Conservation (phyloP, 2,888 invertebrate genomes). For the Tetropium fuscum region DNA sequence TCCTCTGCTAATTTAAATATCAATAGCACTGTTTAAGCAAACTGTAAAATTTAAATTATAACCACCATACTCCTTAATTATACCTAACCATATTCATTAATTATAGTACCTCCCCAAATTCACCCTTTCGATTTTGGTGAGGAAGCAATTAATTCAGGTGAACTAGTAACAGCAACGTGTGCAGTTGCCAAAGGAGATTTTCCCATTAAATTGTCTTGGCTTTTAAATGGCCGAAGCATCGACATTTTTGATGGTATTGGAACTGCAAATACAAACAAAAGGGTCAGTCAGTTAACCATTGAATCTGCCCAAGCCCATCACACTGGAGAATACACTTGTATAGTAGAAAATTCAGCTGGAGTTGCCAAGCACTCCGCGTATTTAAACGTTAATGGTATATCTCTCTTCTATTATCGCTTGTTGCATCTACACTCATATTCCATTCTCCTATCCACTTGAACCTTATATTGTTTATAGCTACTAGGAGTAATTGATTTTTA, state of each 20-base stretch:
- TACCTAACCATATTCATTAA: conserved; percentile 23
- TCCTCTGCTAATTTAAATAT: conserved; percentile 74
- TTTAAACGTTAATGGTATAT: conserved; percentile 78
- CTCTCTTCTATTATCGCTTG: not conserved
- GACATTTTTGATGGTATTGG: conserved; percentile 58
- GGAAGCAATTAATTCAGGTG: conserved; percentile 71
- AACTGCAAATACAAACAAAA: conserved; percentile 63
- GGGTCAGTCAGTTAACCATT: conserved; percentile 68
- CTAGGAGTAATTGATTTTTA: conserved; percentile 22
- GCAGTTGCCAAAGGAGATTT: conserved; percentile 76
- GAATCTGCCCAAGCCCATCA: conserved; percentile 68
- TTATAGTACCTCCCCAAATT: conserved; percentile 69
- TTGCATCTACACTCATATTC: not conserved
- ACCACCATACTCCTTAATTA: too few relatives aligned
- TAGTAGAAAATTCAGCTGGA: conserved; percentile 79
- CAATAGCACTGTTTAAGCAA: conserved; percentile 69
- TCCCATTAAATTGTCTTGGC: conserved; percentile 66
- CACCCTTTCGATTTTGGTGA: conserved; percentile 67
- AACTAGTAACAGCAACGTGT: conserved; percentile 73
- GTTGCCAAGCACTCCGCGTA: conserved; percentile 72
- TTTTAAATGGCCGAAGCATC: conserved; percentile 60
- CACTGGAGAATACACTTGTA: conserved; percentile 68
- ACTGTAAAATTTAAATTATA: not conserved
- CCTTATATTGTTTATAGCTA: not conserved
- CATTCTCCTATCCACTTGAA: not conserved